A percentile compares a stretch with the other conserved stretches of the same genome.
Conservation (phyloP, 2,113 vertebrate genomes). For the Erythrocebus patas region DNA sequence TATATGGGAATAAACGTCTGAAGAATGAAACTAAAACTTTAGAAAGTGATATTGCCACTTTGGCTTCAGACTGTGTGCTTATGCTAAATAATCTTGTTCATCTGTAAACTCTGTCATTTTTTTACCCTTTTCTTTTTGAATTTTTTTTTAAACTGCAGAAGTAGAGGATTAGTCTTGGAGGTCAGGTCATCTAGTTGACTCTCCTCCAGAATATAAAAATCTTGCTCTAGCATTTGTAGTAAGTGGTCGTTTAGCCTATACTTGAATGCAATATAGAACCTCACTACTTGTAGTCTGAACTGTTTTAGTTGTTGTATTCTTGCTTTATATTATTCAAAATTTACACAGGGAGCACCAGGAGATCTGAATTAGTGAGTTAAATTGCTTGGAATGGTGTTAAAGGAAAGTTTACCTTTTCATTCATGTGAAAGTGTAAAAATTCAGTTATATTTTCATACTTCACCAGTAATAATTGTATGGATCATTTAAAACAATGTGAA, state of each 20-base stretch:
- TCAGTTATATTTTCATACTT: constrained; percentile 12
- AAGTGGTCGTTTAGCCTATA: neutral
- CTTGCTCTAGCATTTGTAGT: neutral
- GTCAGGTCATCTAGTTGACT: neutral
- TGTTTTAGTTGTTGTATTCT: neutral
- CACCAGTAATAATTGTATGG: neutral
- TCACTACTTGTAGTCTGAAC: neutral
- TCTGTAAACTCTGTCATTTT: neutral
- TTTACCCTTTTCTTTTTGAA: neutral
- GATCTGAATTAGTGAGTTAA: constrained; percentile 7
- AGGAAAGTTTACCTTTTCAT: neutral
- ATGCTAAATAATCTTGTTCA: neutral
- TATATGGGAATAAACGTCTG: neutral
- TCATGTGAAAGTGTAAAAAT: neutral
- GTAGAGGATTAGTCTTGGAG: neutral
- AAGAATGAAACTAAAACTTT: neutral
- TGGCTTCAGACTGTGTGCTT: neutral
- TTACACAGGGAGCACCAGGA: neutral
- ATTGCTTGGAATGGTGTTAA: neutral
- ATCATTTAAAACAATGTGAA: neutral
- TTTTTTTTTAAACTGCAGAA: neutral
- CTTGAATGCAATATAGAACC: neutral
- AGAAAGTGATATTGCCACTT: neutral
- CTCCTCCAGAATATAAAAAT: neutral
- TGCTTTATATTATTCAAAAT: neutral